Base-by-base conservation (phyloP, 1,140 invertebrate species). In the Triops longicaudatus region DNA sequence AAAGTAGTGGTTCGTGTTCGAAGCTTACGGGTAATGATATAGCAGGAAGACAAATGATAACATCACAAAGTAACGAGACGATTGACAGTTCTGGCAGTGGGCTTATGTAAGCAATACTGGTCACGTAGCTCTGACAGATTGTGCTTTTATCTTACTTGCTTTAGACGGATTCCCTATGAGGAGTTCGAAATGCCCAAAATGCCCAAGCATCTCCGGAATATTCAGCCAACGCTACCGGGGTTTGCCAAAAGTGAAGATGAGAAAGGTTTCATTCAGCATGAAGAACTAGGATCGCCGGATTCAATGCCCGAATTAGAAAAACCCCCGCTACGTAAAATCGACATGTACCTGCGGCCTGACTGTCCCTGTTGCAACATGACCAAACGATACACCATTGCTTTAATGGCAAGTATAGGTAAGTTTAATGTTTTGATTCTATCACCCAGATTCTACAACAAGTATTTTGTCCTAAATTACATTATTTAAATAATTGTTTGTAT, bases 281-380 rank as follows among this genome's bases (percentile, higher is more conserved):
- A 80, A 12, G 80, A 81, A 28, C 80, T 81, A 77, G 74, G 76
- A 28, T 80, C 80, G 10, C 76, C 81, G 22, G 81, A 82, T 42
- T 83, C 83, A 28, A 77, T 79, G 37, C 80, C 81, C 14, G 80
- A 81, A 73, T 74, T 82, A 26, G 91, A 93, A 80, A 86, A 92
- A 81, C 93, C 94, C 76, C 91, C 92, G 12, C 87, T 93, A 78
- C 88, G 93, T 77, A 91, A 93, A 82, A 93, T 95, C 83, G 94
- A 95, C 84, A 91, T 92, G 83, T 95, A 95, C 83, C 88, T 93
- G 80, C 89, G 89, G 79, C 93, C 94, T 17, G 93, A 97, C 85
- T 93, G 91, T 82, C 93, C 94, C 0, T 95, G 92, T 82, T 84
- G 82, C 77, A 83, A 84, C 79, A 87, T 97, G 79, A 90, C 90